phyloP scores from a whole-genome alignment of 2,888 invertebrate species.

The Cephus pulcher region DNA sequence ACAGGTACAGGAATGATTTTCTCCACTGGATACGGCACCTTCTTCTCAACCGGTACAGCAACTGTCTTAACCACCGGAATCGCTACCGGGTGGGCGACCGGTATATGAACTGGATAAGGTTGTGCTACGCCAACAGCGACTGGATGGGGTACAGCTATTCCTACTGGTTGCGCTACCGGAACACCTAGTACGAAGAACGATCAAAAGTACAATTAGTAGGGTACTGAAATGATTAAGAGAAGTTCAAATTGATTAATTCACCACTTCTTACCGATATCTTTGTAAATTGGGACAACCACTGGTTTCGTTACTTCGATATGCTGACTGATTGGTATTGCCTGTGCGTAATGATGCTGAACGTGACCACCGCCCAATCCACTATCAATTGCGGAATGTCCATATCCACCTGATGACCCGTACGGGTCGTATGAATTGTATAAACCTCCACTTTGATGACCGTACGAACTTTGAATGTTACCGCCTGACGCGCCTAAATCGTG shows the following conservation, averaged over 20 bases:
- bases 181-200: conserved; percentile 57
- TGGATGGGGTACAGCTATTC: conserved; percentile 72
- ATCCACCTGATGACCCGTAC: conserved; percentile 27
- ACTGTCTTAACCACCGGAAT: conserved; percentile 78
- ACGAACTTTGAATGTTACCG: conserved; percentile 15
- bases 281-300: conserved; percentile 75
- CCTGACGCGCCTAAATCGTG: not conserved
- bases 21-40: conserved; percentile 77
- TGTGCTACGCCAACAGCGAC: conserved; percentile 72
- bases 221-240: not conserved
- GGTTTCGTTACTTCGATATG: conserved; percentile 77
- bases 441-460: conserved; percentile 28
- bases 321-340: conserved; percentile 71
- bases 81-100: conserved; percentile 76
- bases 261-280: conserved; percentile 69
- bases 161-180: conserved; percentile 73
- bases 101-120: conserved; percentile 77
- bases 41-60: conserved; percentile 77
- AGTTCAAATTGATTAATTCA: not conserved
- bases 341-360: conserved; percentile 61
- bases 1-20: conserved; percentile 75
- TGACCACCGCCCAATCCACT: conserved; percentile 41
- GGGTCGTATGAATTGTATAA: conserved; percentile 33
- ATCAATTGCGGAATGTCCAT: conserved; percentile 27
- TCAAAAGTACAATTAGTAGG: not conserved